Percentiles rank a stretch among this genome's conserved stretches.
Conservation (phyloP, 2,888 invertebrate species). For the Agonopterix alstromeriana region DNA sequence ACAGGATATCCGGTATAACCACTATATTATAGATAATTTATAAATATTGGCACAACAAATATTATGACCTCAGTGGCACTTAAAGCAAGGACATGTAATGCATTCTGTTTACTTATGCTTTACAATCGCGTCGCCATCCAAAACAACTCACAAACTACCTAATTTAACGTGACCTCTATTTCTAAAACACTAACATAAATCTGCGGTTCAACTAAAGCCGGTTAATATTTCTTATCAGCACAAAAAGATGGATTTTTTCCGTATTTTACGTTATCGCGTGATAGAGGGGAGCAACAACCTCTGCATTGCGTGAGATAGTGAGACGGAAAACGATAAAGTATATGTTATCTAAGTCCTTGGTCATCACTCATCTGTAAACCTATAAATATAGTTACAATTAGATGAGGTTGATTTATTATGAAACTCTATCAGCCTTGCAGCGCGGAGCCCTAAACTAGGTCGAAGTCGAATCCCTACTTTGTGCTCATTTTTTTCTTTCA, state of each 20-base stretch:
- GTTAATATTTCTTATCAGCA: slow-evolving; percentile 39
- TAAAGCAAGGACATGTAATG: not conserved
- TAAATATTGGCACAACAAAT: not conserved
- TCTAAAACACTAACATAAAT: slow-evolving; percentile 15
- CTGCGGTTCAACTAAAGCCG: slow-evolving; percentile 32
- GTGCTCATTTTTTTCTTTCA: no score
- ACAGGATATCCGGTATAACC: no score
- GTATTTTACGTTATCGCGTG: slow-evolving; percentile 61
- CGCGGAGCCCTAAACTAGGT: no score
- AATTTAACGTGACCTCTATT: slow-evolving; percentile 10
- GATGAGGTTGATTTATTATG: no score
- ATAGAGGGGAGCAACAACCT: slow-evolving; percentile 62
- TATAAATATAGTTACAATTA: not conserved
- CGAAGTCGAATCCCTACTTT: no score
- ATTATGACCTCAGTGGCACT: not conserved
- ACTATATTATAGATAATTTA: not conserved
- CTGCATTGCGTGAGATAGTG: slow-evolving; percentile 47
- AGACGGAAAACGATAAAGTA: slow-evolving; percentile 15
- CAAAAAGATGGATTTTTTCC: slow-evolving; percentile 60
- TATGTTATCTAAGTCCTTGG: no score
- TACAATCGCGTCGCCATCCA: not conserved
- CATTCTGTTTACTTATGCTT: not conserved
- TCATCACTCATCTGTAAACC: not conserved
- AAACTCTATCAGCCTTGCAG: no score
- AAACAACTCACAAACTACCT: not conserved